These are phyloP conservation scores for Margarornis squamiger DNA, from an alignment of 2,797 vertebrate species.

Conservation along the genomic window DNA sequence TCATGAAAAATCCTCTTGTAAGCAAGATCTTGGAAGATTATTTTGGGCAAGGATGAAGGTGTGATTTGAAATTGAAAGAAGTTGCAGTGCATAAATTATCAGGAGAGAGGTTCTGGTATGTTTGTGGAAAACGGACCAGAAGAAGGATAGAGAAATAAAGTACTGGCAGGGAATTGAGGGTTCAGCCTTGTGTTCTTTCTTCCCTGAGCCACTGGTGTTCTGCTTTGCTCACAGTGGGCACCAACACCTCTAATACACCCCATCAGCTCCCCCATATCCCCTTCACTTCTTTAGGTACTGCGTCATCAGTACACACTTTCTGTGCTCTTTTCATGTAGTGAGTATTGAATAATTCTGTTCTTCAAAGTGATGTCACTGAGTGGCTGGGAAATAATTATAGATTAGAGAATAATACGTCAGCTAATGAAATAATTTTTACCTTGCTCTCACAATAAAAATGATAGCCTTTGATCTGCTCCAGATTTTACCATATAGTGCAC, in stretches of 20 bases:
- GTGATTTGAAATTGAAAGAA: constrained; percentile 60
- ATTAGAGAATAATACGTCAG: not conserved
- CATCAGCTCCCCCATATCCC: not conserved
- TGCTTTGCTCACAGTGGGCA: not conserved
- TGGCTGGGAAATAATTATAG: not conserved
- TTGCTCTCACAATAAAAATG: not conserved
- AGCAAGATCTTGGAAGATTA: constrained; percentile 53
- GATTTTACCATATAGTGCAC: not conserved
- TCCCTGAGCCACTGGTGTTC: not conserved
- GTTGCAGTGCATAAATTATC: constrained; percentile 59
- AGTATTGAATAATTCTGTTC: not conserved
- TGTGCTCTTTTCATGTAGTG: not conserved
- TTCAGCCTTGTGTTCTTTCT: not conserved
- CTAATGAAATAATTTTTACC: not conserved
- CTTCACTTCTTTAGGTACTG: not conserved
- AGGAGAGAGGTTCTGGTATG: constrained; percentile 32
- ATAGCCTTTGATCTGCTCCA: not conserved
- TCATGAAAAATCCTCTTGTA: constrained; percentile 38
- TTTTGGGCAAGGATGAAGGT: constrained; percentile 58
- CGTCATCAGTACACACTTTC: not conserved
- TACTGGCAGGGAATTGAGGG: not conserved
- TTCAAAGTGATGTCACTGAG: not conserved
- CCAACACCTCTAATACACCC: not conserved
- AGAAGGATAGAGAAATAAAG: not conserved
- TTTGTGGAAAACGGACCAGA: constrained; percentile 28